Evolutionary conservation across 2,888 invertebrate species (phyloP), one percentile per base, ranked within the genome.

Genomic region (Dascillus cervinus): DNA sequence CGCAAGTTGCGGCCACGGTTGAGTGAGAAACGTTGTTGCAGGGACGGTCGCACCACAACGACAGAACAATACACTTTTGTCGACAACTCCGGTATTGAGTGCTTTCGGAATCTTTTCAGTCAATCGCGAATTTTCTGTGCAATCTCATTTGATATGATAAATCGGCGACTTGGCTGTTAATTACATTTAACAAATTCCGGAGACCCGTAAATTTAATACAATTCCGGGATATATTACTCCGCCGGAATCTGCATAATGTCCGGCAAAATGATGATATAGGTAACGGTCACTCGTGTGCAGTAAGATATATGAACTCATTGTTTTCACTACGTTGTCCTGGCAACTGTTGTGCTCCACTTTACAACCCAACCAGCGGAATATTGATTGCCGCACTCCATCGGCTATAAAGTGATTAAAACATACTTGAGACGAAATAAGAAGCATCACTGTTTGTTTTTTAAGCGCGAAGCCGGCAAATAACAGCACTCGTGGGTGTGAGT

Each of bases 1-100:
- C 43, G 46, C 42, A 36, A 37, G 39, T 32, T 49, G 47, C 41
- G 52, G 51, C 46, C 39, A 32, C 43, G 38, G 46, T 43, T 55
- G 56, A 60, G 58, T 59, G 55, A 56, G 52, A 53, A 59, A 59
- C 55, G 49, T 37, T 58, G 58, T 59, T 52, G 47, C 43, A 41
- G 41, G 38, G 39, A 39, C 43, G 49, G n/a, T 44, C 42, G 44
- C 43, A 45, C 52, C 54, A 37, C 58, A 49, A 47, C 52, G 47
- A 62, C 62, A 62, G 60, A 56, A 61, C 60, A 60, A 62, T 58
- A 61, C 60, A 62, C 61, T 62, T 60, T 56, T 57, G 56, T 51
- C 50, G 50, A 52, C 17, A 6, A 17, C 4, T 17, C 8, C 17
- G 4, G 17, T 8, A 17, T 17, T 17, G 17, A 17, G 8, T 17